phyloP scores from a whole-genome alignment of 2,797 vertebrate species.

The Antennarius maculatus region DNA sequence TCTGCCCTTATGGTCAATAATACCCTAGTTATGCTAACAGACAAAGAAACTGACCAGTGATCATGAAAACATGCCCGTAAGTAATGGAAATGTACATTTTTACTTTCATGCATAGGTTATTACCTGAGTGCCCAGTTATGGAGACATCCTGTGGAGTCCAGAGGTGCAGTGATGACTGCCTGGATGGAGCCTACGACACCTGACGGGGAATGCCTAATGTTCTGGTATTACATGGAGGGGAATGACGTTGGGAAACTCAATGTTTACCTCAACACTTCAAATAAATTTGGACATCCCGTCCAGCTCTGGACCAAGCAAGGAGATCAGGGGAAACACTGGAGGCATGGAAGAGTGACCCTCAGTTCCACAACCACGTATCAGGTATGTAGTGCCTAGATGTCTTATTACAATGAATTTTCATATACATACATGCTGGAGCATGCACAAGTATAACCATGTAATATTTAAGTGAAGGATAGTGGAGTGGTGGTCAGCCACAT shows the following conservation, averaged over 20 bases:
- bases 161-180: slow-evolving; percentile 57
- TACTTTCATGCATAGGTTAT: slow-evolving; percentile 65
- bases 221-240: slow-evolving; percentile 85
- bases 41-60: no score
- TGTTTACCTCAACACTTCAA: slow-evolving; percentile 62
- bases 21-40: no score
- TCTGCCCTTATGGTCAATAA: no score
- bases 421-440: no score
- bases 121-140: slow-evolving; percentile 81
- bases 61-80: no score
- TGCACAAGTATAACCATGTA: no score
- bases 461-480: no score
- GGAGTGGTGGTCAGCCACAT: no score
- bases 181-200: slow-evolving; percentile 66
- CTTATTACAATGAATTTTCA: neutral
- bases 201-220: slow-evolving; percentile 79
- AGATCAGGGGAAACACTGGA: slow-evolving; percentile 78
- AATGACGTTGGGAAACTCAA: slow-evolving; percentile 64
- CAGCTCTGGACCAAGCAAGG: slow-evolving; percentile 71
- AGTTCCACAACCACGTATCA: slow-evolving; percentile 67
- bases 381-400: slow-evolving; percentile 47
- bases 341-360: slow-evolving; percentile 75
- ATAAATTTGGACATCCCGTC: neutral
- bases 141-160: slow-evolving; percentile 61
- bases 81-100: neutral